These are phyloP conservation scores for Charaxes varanes DNA, from an alignment of 1,140 invertebrate genomes.

Conservation along the genomic window DNA sequence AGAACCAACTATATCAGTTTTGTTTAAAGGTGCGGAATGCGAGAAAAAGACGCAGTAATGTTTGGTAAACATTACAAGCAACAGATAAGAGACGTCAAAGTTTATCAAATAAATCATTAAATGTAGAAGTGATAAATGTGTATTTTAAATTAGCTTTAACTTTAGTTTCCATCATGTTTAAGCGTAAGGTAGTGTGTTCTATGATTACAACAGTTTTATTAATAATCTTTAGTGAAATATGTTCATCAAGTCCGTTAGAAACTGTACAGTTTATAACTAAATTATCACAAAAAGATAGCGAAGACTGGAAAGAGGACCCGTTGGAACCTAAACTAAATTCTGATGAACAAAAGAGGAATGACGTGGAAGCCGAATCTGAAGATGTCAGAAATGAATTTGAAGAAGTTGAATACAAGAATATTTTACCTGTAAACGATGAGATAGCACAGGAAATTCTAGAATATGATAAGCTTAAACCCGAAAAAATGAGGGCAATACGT, in stretches of 20 bases:
- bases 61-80: no score
- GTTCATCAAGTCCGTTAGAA: neutral
- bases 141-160: constrained; percentile 11
- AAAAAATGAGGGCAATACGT: constrained; percentile 11
- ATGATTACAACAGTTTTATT: constrained; percentile 1
- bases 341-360: no score
- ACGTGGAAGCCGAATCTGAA: no score
- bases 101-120: no score
- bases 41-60: no score
- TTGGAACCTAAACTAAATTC: neutral
- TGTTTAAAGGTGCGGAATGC: no score
- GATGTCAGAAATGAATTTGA: neutral
- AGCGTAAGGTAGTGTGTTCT: constrained; percentile 11
- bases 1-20: no score
- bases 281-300: neutral
- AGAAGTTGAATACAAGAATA: neutral
- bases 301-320: neutral
- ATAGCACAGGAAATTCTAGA: neutral
- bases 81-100: constrained; percentile 33
- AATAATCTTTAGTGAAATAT: neutral
- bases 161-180: constrained; percentile 27
- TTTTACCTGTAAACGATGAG: neutral
- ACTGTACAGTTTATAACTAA: constrained; percentile 6
- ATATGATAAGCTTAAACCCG: neutral
- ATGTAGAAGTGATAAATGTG: no score